Evolutionary conservation across 1,140 invertebrate genomes (phyloP).

Genomic region (Drosophila sucinea): DNA sequence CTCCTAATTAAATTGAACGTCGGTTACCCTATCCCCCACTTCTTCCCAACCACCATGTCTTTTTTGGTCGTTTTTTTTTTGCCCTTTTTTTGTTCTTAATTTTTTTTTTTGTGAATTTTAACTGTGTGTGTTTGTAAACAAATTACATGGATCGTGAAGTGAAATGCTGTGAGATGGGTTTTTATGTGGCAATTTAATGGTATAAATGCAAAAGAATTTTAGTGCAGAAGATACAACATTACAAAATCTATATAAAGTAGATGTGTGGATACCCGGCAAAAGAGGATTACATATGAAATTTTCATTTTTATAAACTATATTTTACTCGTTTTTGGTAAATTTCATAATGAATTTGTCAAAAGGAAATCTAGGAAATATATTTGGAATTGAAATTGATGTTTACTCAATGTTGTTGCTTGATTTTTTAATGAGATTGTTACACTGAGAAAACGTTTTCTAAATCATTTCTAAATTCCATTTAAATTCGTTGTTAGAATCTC

Average conservation of each 20-base stretch:
- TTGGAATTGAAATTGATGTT: too few species aligned
- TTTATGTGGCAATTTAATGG: slow-evolving; percentile 28
- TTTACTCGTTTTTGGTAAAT: too few species aligned
- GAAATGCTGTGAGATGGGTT: slow-evolving; percentile 39
- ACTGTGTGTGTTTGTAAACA: slow-evolving; percentile 18
- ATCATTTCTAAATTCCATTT: too few species aligned
- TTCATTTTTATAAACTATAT: neutral
- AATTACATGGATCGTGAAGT: neutral
- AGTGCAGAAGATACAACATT: neutral
- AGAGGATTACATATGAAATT: neutral
- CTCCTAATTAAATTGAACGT: slow-evolving; percentile 13
- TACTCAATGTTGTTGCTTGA: too few species aligned
- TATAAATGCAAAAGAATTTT: neutral
- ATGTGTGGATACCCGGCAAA: neutral
- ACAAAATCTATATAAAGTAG: neutral
- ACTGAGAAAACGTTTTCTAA: too few species aligned
- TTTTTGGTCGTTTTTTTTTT: neutral
- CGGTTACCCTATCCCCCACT: neutral
- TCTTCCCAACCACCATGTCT: too few species aligned
- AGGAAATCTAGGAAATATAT: too few species aligned
- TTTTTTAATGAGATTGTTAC: too few species aligned
- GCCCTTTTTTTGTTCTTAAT: neutral
- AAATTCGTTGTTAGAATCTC: too few species aligned
- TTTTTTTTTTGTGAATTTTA: slow-evolving; percentile 9
- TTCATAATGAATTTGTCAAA: too few species aligned